Evolutionary conservation across 2,888 invertebrate genomes (phyloP).

Genomic region (Yponomeuta evonymella): DNA sequence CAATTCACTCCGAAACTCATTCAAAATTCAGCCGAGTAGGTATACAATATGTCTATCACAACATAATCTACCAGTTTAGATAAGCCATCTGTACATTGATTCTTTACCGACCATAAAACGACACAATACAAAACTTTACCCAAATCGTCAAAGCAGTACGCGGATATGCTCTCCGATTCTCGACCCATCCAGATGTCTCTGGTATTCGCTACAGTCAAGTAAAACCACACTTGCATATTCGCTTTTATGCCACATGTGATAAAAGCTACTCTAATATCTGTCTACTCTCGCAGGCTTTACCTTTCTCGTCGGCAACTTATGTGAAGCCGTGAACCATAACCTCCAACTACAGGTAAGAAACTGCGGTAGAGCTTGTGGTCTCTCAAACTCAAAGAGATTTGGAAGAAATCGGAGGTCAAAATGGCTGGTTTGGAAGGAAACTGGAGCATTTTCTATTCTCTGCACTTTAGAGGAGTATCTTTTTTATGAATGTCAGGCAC

Average conservation of each 20-base stretch:
- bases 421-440: not conserved
- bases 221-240: no score
- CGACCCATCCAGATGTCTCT: no score
- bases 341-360: not conserved
- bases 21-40: no score
- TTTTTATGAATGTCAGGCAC: not conserved
- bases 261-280: not conserved
- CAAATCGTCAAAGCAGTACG: no score
- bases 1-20: no score
- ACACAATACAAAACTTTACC: no score
- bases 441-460: slow-evolving; percentile 1
- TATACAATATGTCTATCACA: no score
- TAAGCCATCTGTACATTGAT: no score
- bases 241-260: not conserved
- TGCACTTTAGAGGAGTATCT: not conserved
- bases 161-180: no score
- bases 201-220: no score
- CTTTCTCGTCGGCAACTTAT: not conserved
- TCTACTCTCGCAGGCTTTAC: not conserved
- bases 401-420: not conserved
- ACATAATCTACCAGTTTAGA: no score
- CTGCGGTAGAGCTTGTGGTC: not conserved
- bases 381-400: not conserved
- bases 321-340: not conserved
- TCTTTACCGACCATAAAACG: no score